Evolutionary conservation across 1,140 invertebrate species (phyloP).

Genomic region (Heliconius himera): DNA sequence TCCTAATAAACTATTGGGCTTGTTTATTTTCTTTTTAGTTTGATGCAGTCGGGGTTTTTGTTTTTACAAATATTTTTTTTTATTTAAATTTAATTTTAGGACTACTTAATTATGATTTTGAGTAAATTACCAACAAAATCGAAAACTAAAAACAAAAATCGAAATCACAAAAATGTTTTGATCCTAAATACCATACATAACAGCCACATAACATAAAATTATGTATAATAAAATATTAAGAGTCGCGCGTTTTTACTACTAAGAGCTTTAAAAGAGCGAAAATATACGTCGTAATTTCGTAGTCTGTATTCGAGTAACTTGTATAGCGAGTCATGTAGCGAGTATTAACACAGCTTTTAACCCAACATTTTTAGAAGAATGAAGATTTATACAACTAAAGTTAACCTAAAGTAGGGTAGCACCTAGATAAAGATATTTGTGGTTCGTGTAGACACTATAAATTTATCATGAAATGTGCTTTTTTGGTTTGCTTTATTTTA

Average conservation of each 20-base stretch:
- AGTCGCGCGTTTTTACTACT: neutral
- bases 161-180: no score
- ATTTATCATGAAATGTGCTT: neutral
- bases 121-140: no score
- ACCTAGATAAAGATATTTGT: neutral
- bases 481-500: neutral
- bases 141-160: no score
- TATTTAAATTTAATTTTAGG: no score
- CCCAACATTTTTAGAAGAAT: conserved; percentile 2
- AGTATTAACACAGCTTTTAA: conserved; percentile 4
- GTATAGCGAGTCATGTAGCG: neutral
- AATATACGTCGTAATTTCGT: neutral
- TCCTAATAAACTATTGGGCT: no score
- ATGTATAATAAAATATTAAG: neutral
- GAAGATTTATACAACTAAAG: conserved; percentile 11
- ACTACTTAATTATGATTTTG: no score
- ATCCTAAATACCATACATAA: neutral
- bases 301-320: neutral
- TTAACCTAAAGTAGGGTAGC: neutral
- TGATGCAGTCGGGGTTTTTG: no score
- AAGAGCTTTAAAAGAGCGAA: neutral
- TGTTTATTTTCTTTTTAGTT: no score
- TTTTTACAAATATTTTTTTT: no score
- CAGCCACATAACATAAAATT: neutral
- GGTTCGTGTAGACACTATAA: neutral